phyloP scores from a whole-genome alignment of 1,140 invertebrate genomes.

The Hyposmocoma kahamanoa region DNA sequence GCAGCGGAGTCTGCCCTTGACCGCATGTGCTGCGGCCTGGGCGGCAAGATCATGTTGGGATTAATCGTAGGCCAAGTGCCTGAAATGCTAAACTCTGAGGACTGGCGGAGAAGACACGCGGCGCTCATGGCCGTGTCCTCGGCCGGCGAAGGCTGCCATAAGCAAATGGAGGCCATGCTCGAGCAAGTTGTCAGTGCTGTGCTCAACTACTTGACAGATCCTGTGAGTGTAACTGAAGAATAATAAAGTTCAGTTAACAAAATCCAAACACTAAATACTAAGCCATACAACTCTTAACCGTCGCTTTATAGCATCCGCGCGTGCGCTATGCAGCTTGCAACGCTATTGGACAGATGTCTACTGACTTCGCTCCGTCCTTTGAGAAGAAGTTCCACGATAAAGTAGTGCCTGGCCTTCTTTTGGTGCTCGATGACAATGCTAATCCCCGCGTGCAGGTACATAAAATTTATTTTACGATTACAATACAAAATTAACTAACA shows the following conservation, averaged over 20 bases:
- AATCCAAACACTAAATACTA: no score
- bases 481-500: no score
- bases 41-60: slow-evolving; percentile 95
- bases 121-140: slow-evolving; percentile 99
- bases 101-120: slow-evolving; percentile 93
- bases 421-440: slow-evolving; percentile 92
- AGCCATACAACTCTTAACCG: no score
- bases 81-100: slow-evolving; percentile 87
- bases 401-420: slow-evolving; percentile 92
- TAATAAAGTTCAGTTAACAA: no score
- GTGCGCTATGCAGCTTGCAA: slow-evolving; percentile 98
- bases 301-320: slow-evolving; percentile 87
- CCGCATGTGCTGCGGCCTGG: slow-evolving; percentile 94
- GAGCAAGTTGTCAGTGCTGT: slow-evolving; percentile 93
- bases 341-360: slow-evolving; percentile 99
- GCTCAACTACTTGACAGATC: slow-evolving; percentile 90
- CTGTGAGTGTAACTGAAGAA: no score
- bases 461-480: slow-evolving; percentile 12
- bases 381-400: slow-evolving; percentile 98
- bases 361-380: slow-evolving; percentile 97
- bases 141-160: slow-evolving; percentile 98
- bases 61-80: slow-evolving; percentile 91
- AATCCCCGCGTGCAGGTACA: slow-evolving; percentile 92
- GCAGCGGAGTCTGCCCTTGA: slow-evolving; percentile 98
- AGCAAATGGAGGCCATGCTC: slow-evolving; percentile 97